Conservation (phyloP, 2,113 vertebrate species). For the Bungarus multicinctus region DNA sequence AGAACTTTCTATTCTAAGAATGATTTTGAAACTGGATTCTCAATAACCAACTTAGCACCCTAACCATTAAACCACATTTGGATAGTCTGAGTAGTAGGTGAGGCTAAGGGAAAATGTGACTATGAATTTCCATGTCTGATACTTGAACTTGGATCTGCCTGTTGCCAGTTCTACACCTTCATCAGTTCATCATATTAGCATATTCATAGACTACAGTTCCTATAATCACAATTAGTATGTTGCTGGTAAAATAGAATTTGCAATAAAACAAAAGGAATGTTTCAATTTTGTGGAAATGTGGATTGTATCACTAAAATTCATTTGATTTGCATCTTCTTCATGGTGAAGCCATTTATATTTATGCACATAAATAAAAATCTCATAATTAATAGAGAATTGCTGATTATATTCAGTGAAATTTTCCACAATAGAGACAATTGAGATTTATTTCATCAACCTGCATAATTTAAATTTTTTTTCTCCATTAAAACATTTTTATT, state of each 20-base stretch:
- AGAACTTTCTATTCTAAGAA: not conserved
- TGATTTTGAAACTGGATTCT: not conserved
- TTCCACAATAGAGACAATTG: not conserved
- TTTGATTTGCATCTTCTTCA: not conserved
- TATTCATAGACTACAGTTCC: not conserved
- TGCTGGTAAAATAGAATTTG: not conserved
- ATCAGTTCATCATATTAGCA: not conserved
- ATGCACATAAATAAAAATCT: not conserved
- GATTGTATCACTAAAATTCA: not conserved
- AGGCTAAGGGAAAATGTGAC: not conserved
- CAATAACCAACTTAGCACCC: not conserved
- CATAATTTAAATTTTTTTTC: not conserved
- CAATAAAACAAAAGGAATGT: not conserved
- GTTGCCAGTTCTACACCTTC: not conserved
- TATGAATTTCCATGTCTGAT: not conserved
- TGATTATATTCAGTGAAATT: not conserved
- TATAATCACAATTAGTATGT: not conserved
- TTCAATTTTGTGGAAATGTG: not conserved
- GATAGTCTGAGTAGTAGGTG: not conserved
- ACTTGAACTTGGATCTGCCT: not conserved
- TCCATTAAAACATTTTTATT: constrained; percentile 54
- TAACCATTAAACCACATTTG: not conserved
- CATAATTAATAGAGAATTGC: not conserved
- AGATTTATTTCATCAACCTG: not conserved
- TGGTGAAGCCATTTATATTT: not conserved